Conservation (phyloP, 2,888 invertebrate species). For the Xylocampa areola region DNA sequence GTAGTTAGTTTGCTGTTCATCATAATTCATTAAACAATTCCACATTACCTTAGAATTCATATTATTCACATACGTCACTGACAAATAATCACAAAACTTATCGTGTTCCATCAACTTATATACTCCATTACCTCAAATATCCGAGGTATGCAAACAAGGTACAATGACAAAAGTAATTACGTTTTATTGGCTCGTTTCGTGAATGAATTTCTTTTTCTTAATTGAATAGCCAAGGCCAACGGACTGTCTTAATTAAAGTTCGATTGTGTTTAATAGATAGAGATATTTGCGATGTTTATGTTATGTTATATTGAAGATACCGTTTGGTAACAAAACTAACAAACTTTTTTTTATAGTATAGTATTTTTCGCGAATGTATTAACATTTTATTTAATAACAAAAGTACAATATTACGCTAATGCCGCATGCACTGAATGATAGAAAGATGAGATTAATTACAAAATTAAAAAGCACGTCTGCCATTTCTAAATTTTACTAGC, state of each 20-base stretch:
- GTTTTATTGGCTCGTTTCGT: constrained; percentile 36
- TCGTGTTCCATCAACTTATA: constrained; percentile 2
- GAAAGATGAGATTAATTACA: too few relatives aligned
- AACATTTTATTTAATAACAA: too few relatives aligned
- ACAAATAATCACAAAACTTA: constrained; percentile 20
- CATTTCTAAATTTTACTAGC: too few relatives aligned
- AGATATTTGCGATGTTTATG: constrained; percentile 7
- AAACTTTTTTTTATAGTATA: too few relatives aligned
- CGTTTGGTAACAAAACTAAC: too few relatives aligned
- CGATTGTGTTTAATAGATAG: constrained; percentile 30
- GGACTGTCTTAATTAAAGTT: constrained; percentile 46
- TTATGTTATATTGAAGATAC: not conserved
- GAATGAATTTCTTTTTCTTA: constrained; percentile 35
- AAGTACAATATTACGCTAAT: too few relatives aligned
- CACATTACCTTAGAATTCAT: not conserved
- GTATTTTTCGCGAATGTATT: too few relatives aligned
- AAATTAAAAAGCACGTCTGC: too few relatives aligned
- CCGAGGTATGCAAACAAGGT: constrained; percentile 28
- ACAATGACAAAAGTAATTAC: constrained; percentile 23
- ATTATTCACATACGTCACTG: too few relatives aligned
- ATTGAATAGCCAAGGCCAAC: constrained; percentile 38
- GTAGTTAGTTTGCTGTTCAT: too few relatives aligned
- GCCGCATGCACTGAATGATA: too few relatives aligned
- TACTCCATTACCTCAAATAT: constrained; percentile 35
- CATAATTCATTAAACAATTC: too few relatives aligned